These are phyloP conservation scores for Pyrgus malvae DNA, from an alignment of 2,888 invertebrate species.

Conservation along the genomic window DNA sequence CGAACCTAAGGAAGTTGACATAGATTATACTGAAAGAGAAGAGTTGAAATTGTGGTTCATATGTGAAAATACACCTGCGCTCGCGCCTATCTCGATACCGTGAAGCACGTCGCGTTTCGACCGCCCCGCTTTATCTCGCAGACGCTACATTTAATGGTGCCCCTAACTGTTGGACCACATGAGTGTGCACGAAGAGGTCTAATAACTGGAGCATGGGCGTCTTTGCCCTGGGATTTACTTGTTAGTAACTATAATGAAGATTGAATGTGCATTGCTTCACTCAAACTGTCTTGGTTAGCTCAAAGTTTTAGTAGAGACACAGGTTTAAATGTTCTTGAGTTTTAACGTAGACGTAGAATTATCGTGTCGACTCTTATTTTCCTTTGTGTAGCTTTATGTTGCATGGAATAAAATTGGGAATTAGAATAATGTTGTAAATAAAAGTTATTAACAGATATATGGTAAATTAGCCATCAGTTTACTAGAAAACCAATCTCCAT, in stretches of 20 bases:
- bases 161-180: constrained; percentile 64
- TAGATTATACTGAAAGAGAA: background rate
- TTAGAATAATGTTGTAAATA: too few species aligned
- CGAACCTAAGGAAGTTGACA: constrained; percentile 5
- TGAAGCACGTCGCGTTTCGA: constrained; percentile 68
- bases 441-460: too few species aligned
- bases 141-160: constrained; percentile 57
- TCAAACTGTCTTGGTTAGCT: too few species aligned
- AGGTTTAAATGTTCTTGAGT: too few species aligned
- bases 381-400: too few species aligned
- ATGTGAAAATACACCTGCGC: constrained; percentile 63
- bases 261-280: constrained; percentile 6
- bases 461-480: too few species aligned
- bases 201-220: constrained; percentile 45
- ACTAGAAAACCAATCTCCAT: too few species aligned
- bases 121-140: constrained; percentile 60
- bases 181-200: constrained; percentile 55
- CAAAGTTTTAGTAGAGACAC: too few species aligned
- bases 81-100: constrained; percentile 65
- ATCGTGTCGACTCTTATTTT: too few species aligned
- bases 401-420: too few species aligned
- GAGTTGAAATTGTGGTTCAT: constrained; percentile 37
- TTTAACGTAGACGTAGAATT: too few species aligned
- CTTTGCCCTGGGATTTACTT: background rate
- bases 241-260: background rate